Conservation (phyloP, 1,140 invertebrate genomes). For the Oreohelix idahoensis region DNA sequence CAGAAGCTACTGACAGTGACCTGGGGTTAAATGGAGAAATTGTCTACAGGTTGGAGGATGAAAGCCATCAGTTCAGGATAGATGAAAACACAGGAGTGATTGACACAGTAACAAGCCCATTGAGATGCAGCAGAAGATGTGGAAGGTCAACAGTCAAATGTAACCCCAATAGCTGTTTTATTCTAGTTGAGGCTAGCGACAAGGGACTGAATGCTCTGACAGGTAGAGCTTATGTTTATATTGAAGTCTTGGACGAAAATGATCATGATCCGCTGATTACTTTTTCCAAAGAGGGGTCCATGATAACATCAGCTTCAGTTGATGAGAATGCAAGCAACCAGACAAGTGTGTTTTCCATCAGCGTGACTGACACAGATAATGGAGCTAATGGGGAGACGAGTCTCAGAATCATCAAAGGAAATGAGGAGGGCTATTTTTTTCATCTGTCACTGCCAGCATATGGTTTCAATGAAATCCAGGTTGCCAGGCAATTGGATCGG, state of each 20-base stretch:
- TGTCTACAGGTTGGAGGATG: conserved; percentile 82
- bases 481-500: conserved; percentile 84
- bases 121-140: conserved; percentile 52
- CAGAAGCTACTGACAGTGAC: conserved; percentile 62
- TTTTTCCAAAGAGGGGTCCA: conserved; percentile 85
- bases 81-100: conserved; percentile 64
- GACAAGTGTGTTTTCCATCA: conserved; percentile 91
- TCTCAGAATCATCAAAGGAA: conserved; percentile 84
- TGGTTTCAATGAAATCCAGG: conserved; percentile 51
- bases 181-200: conserved; percentile 93
- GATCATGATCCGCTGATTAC: conserved; percentile 94
- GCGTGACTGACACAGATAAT: conserved; percentile 90
- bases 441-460: conserved; percentile 81
- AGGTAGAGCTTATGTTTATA: conserved; percentile 93
- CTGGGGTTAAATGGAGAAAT: conserved; percentile 65
- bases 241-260: conserved; percentile 91
- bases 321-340: conserved; percentile 91
- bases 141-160: conserved; percentile 45
- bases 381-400: conserved; percentile 90
- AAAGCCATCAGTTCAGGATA: conserved; percentile 61
- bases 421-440: conserved; percentile 91
- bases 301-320: conserved; percentile 88
- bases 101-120: conserved; percentile 52
- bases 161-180: conserved; percentile 80
- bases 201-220: conserved; percentile 91